Conservation (phyloP, 2,888 invertebrate species). For the Lepidochrysops patricia region DNA sequence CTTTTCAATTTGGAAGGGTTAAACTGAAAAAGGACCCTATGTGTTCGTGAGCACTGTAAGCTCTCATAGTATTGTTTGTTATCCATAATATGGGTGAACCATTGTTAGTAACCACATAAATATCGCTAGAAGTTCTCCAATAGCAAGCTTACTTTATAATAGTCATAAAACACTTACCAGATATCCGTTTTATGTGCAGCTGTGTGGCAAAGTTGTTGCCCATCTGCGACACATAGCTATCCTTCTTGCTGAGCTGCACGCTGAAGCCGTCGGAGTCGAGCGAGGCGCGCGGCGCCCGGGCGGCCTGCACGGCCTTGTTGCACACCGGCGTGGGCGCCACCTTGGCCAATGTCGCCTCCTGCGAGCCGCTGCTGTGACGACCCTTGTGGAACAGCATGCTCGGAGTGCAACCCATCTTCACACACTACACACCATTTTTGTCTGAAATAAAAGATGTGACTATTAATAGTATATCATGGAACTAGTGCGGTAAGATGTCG, state of each 20-base stretch:
- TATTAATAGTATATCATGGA: too few species aligned
- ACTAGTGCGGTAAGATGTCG: too few species aligned
- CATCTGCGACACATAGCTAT: constrained; percentile 72
- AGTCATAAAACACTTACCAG: constrained; percentile 45
- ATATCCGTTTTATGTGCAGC: constrained; percentile 68
- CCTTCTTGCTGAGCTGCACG: constrained; percentile 66
- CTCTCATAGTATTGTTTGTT: too few species aligned
- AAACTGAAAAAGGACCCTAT: too few species aligned
- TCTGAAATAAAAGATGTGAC: constrained; percentile 53
- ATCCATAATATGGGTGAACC: too few species aligned
- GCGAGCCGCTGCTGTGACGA: constrained; percentile 69
- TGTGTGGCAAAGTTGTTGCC: constrained; percentile 70
- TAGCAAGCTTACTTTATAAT: too few species aligned
- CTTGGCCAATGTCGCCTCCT: constrained; percentile 64
- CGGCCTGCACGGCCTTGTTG: constrained; percentile 62
- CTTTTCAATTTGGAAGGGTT: too few species aligned
- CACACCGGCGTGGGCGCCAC: constrained; percentile 59
- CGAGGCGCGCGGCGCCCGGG: constrained; percentile 62
- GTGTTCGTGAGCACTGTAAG: too few species aligned
- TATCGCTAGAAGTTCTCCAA: too few species aligned
- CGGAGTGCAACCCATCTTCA: constrained; percentile 77
- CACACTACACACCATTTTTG: constrained; percentile 46
- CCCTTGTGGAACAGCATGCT: constrained; percentile 77
- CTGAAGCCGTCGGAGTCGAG: constrained; percentile 70
- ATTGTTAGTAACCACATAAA: too few species aligned